Conservation (phyloP, 2,888 invertebrate species). For the Flabesymbios commensalis region DNA sequence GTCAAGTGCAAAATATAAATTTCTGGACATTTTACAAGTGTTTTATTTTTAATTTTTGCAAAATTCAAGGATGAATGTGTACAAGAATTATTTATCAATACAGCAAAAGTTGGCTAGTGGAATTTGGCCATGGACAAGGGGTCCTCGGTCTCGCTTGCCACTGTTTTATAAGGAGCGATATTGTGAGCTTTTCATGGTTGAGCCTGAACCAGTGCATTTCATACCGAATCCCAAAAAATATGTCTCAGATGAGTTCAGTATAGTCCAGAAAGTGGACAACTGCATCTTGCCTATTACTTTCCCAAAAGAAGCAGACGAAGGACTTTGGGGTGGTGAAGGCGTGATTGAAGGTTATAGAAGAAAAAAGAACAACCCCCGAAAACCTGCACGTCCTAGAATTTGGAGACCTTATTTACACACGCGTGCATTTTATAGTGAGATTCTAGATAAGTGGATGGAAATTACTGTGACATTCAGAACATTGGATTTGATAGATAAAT, state of each 20-base stretch:
- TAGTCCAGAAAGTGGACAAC: constrained; percentile 40
- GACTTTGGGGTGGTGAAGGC: constrained; percentile 97
- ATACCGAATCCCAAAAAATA: constrained; percentile 43
- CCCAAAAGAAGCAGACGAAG: constrained; percentile 79
- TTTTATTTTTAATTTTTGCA: too few relatives aligned
- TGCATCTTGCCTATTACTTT: constrained; percentile 72
- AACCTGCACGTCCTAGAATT: constrained; percentile 64
- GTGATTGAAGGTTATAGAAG: constrained; percentile 85
- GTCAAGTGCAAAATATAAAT: too few relatives aligned
- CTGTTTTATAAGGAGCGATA: constrained; percentile 57
- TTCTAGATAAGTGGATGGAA: constrained; percentile 81
- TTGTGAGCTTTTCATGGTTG: constrained; percentile 46
- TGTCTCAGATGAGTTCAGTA: constrained; percentile 26
- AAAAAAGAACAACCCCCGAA: constrained; percentile 30
- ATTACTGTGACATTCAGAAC: constrained; percentile 84
- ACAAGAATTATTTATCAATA: too few relatives aligned
- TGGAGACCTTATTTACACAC: constrained; percentile 84
- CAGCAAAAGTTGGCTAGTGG: too few relatives aligned
- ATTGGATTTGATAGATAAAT: constrained; percentile 81
- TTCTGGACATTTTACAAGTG: too few relatives aligned
- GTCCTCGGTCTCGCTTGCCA: constrained; percentile 52
- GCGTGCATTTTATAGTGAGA: constrained; percentile 85
- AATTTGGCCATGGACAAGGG: constrained; percentile 46
- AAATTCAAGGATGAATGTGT: too few relatives aligned
- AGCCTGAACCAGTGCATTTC: constrained; percentile 61